phyloP scores from a whole-genome alignment of 2,888 invertebrate genomes.

The Agrochola lychnidis region DNA sequence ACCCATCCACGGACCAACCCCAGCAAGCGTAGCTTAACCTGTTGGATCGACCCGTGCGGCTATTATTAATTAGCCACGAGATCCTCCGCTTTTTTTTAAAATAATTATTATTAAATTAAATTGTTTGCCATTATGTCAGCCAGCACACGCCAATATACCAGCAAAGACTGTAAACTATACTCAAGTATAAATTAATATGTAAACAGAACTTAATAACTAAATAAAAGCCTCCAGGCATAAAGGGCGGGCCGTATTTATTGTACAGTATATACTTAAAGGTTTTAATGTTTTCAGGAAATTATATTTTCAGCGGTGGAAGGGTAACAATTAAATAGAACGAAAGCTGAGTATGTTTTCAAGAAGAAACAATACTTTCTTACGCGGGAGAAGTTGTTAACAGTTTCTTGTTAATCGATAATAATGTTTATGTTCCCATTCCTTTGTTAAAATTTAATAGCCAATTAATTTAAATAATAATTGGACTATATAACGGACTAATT shows the following conservation, averaged over 20 bases:
- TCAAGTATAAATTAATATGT: background rate
- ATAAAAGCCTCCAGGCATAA: background rate
- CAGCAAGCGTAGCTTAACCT: no score
- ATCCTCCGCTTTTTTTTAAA: no score
- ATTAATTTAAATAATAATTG: background rate
- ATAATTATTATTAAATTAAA: background rate
- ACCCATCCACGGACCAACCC: no score
- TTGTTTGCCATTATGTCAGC: background rate
- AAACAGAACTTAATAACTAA: background rate
- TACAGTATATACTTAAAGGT: background rate
- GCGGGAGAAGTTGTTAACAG: background rate
- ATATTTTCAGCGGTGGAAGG: background rate
- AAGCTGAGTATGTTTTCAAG: background rate
- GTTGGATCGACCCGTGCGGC: no score
- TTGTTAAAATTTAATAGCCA: background rate
- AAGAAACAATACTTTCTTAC: background rate
- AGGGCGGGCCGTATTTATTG: background rate
- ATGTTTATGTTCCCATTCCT: background rate
- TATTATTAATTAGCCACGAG: no score
- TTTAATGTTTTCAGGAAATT: background rate
- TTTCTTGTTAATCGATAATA: background rate
- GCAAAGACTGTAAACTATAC: no score
- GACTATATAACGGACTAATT: no score
- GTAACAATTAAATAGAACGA: background rate
- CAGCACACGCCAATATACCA: background rate